Conservation (phyloP, 1,140 invertebrate species). For the Hirudo medicinalis region DNA sequence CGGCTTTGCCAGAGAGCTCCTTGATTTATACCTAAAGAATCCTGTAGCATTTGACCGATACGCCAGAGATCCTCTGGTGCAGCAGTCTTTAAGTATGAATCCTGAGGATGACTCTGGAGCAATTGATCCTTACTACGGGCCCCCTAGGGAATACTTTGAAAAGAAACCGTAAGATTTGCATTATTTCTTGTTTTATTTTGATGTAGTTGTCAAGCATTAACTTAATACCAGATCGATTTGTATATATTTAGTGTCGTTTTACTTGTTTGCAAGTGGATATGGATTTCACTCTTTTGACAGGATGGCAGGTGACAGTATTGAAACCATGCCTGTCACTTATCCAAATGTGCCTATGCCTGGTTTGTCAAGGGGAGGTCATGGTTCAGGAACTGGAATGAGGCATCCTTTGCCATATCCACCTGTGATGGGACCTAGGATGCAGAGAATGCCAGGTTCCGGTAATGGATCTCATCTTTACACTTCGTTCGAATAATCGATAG, state of each 20-base stretch:
- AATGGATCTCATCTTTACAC: no score
- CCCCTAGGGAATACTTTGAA: conserved; percentile 14
- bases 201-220: not conserved
- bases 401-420: no score
- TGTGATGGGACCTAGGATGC: no score
- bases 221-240: not conserved
- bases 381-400: no score
- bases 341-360: conserved; percentile 8
- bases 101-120: not conserved
- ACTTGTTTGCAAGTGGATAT: not conserved
- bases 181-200: not conserved
- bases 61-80: conserved; percentile 3
- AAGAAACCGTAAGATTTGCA: not conserved
- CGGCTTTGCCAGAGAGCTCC: conserved; percentile 9
- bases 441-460: no score
- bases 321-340: conserved; percentile 4
- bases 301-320: not conserved
- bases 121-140: conserved; percentile 11
- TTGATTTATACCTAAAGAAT: conserved; percentile 15
- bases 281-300: not conserved
- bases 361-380: not conserved
- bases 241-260: no score
- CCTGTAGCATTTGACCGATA: conserved; percentile 9
- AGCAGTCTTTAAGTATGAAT: conserved; percentile 5
- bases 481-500: no score